These are phyloP conservation scores for Prosopocoilus inquinatus DNA, from an alignment of 2,888 invertebrate genomes.

Conservation along the genomic window DNA sequence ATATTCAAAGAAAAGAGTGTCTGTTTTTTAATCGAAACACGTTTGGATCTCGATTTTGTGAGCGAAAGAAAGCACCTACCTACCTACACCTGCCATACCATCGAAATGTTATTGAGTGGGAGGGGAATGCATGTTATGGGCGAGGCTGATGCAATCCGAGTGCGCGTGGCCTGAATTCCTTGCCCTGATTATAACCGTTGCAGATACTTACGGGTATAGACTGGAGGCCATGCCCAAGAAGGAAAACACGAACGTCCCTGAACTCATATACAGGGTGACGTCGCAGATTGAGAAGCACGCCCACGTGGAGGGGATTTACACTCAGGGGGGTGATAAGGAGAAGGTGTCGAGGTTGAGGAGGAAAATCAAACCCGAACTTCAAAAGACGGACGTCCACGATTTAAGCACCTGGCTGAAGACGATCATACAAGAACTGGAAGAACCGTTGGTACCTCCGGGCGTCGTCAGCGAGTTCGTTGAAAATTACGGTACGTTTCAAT, in stretches of 20 bases:
- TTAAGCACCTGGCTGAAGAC: slow-evolving; percentile 86
- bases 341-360: slow-evolving; percentile 27
- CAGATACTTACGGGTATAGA: slow-evolving; percentile 6
- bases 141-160: not conserved
- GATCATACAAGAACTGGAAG: slow-evolving; percentile 87
- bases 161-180: not conserved
- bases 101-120: too few species aligned
- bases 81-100: too few species aligned
- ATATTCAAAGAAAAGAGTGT: too few species aligned
- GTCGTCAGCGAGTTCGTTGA: slow-evolving; percentile 50
- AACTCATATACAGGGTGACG: slow-evolving; percentile 76
- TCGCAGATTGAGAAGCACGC: slow-evolving; percentile 67
- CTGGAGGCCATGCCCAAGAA: slow-evolving; percentile 10
- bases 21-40: too few species aligned
- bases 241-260: slow-evolving; percentile 58
- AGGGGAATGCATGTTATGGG: too few species aligned
- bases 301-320: slow-evolving; percentile 79
- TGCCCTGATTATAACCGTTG: not conserved
- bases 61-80: too few species aligned
- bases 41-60: too few species aligned
- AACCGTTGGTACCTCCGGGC: slow-evolving; percentile 79
- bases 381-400: slow-evolving; percentile 51
- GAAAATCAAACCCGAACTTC: slow-evolving; percentile 36
- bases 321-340: slow-evolving; percentile 75
- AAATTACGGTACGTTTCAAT: slow-evolving; percentile 65